A percentile compares a stretch with the other conserved stretches of the same genome.
phyloP scores from a whole-genome alignment of 1,140 invertebrate genomes.

The Saccostrea cuccullata region DNA sequence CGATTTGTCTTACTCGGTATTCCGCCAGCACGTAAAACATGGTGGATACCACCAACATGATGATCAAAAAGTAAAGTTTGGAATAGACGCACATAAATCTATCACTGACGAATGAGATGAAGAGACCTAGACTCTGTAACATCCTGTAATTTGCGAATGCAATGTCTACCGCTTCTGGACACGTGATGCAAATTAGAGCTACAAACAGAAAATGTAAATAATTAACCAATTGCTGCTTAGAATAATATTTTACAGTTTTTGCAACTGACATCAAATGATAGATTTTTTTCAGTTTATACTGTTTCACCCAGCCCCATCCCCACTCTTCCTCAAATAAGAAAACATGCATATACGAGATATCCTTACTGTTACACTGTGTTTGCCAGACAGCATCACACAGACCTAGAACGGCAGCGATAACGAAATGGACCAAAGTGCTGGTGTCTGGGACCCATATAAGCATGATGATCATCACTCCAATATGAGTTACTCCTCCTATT shows the following conservation, averaged over 20 bases:
- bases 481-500: constrained; percentile 73
- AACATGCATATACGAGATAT: neutral
- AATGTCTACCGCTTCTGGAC: constrained; percentile 94
- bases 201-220: constrained; percentile 55
- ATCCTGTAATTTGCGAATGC: constrained; percentile 97
- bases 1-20: constrained; percentile 72
- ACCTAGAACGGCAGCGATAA: constrained; percentile 95
- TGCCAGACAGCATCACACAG: constrained; percentile 98
- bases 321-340: neutral
- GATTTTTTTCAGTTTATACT: neutral
- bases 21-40: constrained; percentile 78
- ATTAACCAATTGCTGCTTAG: too few species aligned
- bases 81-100: constrained; percentile 91
- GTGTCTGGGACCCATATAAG: constrained; percentile 89
- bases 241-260: too few species aligned
- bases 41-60: constrained; percentile 85
- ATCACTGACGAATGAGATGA: constrained; percentile 88
- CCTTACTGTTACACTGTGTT: constrained; percentile 96
- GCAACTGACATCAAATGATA: too few species aligned
- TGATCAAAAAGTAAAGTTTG: constrained; percentile 93
- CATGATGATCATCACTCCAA: constrained; percentile 76
- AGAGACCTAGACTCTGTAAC: constrained; percentile 95
- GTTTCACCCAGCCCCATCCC: neutral
- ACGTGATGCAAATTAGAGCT: constrained; percentile 91
- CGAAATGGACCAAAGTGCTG: constrained; percentile 90